Conservation (phyloP, 2,797 vertebrate genomes). For the Cynopterus sphinx region DNA sequence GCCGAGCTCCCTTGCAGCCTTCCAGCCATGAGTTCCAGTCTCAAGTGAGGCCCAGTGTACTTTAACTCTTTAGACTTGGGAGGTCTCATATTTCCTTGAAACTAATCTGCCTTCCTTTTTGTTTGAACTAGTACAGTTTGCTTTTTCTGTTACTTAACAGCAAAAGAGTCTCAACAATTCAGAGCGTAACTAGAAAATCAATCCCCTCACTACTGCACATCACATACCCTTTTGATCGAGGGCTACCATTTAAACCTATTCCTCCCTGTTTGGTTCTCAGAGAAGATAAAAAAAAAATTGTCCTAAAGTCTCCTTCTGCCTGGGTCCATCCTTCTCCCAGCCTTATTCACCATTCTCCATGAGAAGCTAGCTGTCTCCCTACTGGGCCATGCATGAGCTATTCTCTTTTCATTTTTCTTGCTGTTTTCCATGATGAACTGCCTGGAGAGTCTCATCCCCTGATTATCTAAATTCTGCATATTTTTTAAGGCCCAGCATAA, state of each 20-base stretch:
- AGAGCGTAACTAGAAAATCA: neutral
- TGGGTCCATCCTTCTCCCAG: no score
- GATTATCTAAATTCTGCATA: neutral
- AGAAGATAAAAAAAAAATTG: neutral
- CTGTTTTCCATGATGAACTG: neutral
- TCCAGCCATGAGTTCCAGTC: neutral
- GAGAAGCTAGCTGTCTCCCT: neutral
- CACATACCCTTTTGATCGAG: neutral
- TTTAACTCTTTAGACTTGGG: neutral
- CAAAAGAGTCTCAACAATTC: neutral
- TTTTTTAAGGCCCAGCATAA: neutral
- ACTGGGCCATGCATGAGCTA: accelerated
- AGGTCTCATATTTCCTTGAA: neutral
- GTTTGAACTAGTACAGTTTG: neutral
- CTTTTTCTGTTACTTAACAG: constrained; percentile 18
- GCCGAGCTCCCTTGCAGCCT: accelerated
- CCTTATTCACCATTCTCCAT: neutral
- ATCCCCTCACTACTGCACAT: neutral
- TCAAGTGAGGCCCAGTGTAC: neutral
- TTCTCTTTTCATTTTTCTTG: neutral
- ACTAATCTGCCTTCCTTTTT: neutral
- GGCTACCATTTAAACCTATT: neutral
- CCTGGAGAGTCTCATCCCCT: neutral
- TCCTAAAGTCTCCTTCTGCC: neutral
- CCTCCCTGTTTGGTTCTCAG: neutral